phyloP scores from a whole-genome alignment of 2,888 invertebrate genomes.

The Carabus problematicus region DNA sequence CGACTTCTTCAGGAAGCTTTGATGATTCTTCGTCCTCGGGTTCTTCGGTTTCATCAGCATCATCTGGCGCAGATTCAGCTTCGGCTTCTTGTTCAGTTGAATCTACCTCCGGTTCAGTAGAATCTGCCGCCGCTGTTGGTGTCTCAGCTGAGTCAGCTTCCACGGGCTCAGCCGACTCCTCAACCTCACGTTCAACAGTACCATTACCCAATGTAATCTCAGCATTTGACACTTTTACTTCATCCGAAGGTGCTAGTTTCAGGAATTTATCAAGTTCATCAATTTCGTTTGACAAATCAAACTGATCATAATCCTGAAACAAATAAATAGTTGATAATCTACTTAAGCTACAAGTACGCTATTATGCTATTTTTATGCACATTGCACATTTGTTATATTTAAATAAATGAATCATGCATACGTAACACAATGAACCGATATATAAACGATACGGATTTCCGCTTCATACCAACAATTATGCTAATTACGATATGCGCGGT shows the following conservation, averaged over 20 bases:
- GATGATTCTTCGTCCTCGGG: slow-evolving; percentile 43
- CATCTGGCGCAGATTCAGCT: slow-evolving; percentile 34
- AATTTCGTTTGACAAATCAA: slow-evolving; percentile 89
- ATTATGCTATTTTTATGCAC: slow-evolving; percentile 25
- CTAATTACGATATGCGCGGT: no score
- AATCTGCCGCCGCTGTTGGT: slow-evolving; percentile 46
- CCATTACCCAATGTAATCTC: slow-evolving; percentile 57
- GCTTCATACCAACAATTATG: no score
- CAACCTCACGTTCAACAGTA: slow-evolving; percentile 50
- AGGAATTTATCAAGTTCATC: slow-evolving; percentile 89
- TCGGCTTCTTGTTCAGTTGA: slow-evolving; percentile 36
- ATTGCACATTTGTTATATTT: slow-evolving; percentile 15
- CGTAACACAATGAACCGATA: slow-evolving; percentile 5
- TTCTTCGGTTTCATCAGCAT: slow-evolving; percentile 46
- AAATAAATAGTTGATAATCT: slow-evolving; percentile 40
- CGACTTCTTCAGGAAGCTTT: slow-evolving; percentile 38
- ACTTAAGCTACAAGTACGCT: slow-evolving; percentile 5
- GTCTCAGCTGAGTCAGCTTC: slow-evolving; percentile 44
- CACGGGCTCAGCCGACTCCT: slow-evolving; percentile 46
- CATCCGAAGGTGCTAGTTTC: slow-evolving; percentile 71
- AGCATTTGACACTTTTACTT: slow-evolving; percentile 60
- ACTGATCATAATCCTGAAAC: slow-evolving; percentile 88
- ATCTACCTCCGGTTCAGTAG: slow-evolving; percentile 45
- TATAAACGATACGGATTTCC: background rate
- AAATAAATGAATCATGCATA: slow-evolving; percentile 25